Evolutionary conservation across 35 echinoderm and acorn worm species (phyloP).

Genomic region (Diadema setosum): DNA sequence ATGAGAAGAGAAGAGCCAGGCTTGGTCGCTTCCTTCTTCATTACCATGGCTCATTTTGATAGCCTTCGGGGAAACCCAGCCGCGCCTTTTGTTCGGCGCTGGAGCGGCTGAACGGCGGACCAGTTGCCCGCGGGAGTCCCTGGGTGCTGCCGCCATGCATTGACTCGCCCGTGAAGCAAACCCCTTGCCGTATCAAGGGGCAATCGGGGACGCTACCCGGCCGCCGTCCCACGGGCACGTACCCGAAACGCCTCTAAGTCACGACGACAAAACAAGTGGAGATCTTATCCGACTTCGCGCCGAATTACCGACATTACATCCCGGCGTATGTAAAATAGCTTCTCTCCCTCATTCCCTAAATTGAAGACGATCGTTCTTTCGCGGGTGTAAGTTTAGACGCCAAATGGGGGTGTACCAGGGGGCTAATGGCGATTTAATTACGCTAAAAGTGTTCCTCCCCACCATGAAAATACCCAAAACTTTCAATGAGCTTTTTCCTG

Average conservation of each 20-base stretch:
- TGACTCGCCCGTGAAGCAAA: not conserved
- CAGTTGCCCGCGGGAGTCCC: constrained; percentile 11
- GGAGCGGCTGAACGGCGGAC: not conserved
- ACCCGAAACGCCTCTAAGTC: not conserved
- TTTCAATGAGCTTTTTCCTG: not conserved
- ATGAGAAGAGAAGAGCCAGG: not conserved
- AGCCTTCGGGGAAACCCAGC: constrained; percentile 15
- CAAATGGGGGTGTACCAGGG: constrained; percentile 22
- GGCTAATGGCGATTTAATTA: constrained; percentile 32
- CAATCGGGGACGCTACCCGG: not conserved
- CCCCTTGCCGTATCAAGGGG: constrained; percentile 12
- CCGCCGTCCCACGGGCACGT: not conserved
- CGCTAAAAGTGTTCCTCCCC: constrained; percentile 21
- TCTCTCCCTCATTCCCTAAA: constrained; percentile 11
- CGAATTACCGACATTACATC: constrained; percentile 4
- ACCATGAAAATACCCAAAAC: constrained; percentile 8
- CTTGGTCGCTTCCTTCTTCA: not conserved
- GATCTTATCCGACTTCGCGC: constrained; percentile 1
- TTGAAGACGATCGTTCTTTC: constrained; percentile 20
- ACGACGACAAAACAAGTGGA: constrained; percentile 4
- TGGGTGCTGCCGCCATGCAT: not conserved
- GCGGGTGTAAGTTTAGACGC: constrained; percentile 22
- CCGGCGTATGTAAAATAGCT: not conserved
- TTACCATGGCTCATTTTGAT: constrained; percentile 14
- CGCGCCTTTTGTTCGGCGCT: constrained; percentile 26